Base-by-base conservation (phyloP, 2,888 invertebrate species). In the Xestoiulus laeticollis region DNA sequence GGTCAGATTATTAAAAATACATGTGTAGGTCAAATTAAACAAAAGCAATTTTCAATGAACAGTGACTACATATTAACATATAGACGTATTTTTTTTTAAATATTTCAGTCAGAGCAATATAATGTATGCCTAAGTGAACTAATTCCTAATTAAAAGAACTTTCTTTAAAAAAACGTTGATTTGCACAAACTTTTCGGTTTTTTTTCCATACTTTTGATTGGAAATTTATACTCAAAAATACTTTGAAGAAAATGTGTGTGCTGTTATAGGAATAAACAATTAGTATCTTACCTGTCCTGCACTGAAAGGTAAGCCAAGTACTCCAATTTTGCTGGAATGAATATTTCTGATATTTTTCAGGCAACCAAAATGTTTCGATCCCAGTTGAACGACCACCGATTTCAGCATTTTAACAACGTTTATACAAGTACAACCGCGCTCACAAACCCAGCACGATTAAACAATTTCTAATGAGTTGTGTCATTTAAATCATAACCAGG, bases 251-350 rank as follows among this genome's bases (percentile, higher is more conserved):
- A n/a, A n/a, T n/a, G n/a, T n/a, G n/a, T n/a, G n/a, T n/a, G n/a
- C n/a, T n/a, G 33, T 38, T 38, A 59, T 6, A 53, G 5, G 1
- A n/a, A 53, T 1, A n/a, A n/a, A 26, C 5, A 78, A 14, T 26
- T 26, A 30, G 30, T 8, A 22, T 78, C 68, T 89, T 87, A 89
- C 89, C 85, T 89, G 89, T 78, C 89, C 89, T 78, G 88, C 88
- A 59, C 88, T 88, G 85, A 89, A 89, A 44, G 89, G 89, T n/a
- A 88, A 87, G 38, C 89, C 89, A 22, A 89, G 78, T 33, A 89
- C 68, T 85, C 89, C 89, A 14, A 87, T 88, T 83, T 86, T 88
- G 2, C 48, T 33, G 22, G 33, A 33, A 85, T 85, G 85, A 19
- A 85, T 38, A 19, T 14, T 12, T 19, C 85, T 78, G 78, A 78